These are phyloP conservation scores for Tenthredo notha DNA, from an alignment of 2,888 invertebrate species.

Conservation along the genomic window DNA sequence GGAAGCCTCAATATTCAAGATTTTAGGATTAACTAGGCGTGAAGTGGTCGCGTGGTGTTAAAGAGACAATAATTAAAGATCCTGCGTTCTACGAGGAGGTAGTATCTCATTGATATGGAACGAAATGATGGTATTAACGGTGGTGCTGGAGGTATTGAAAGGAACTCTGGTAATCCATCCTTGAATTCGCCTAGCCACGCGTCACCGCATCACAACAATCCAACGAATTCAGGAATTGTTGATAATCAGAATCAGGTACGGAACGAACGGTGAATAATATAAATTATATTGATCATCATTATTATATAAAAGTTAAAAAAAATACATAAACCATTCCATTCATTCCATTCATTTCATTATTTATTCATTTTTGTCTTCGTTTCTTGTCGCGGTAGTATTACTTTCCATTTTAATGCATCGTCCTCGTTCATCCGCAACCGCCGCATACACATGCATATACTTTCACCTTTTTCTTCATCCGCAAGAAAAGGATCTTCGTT, in stretches of 20 bases:
- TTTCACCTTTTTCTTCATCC: constrained; percentile 1
- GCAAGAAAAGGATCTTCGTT: background rate
- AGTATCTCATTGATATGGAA: constrained; percentile 38
- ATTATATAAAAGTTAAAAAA: background rate
- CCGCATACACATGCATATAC: background rate
- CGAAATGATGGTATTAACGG: constrained; percentile 37
- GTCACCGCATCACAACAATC: constrained; percentile 48
- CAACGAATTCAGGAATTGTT: constrained; percentile 38
- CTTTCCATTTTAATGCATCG: background rate
- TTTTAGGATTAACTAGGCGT: background rate
- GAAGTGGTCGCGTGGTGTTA: background rate
- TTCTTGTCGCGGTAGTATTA: background rate
- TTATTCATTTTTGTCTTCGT: background rate
- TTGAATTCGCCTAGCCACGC: constrained; percentile 37
- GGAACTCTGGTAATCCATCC: constrained; percentile 35
- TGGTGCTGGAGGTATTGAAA: constrained; percentile 44
- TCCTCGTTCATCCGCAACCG: background rate
- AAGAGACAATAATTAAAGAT: background rate
- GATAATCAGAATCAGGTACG: constrained; percentile 49
- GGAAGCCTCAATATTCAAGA: background rate
- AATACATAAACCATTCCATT: background rate
- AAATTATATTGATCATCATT: background rate
- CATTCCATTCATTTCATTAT: background rate
- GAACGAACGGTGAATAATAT: background rate
- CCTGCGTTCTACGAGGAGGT: background rate